Conservation (phyloP, 2,888 invertebrate species). For the Chalcosyrphus nemorum region DNA sequence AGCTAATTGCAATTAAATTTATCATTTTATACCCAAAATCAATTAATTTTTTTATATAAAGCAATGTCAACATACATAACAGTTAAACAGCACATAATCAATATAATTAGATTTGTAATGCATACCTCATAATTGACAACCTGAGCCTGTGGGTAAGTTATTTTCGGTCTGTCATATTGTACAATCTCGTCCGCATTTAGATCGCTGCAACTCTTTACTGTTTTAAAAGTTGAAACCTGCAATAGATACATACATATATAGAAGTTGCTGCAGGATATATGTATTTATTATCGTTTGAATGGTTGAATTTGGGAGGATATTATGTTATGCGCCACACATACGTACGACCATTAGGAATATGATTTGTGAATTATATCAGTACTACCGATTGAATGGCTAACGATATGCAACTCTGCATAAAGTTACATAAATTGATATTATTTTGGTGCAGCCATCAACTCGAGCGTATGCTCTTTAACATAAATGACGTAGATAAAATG, state of each 20-base stretch:
- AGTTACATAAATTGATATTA: conserved; percentile 8
- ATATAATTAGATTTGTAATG: conserved; percentile 2
- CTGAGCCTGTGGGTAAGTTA: conserved; percentile 77
- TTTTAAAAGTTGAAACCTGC: conserved; percentile 76
- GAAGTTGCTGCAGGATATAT: conserved; percentile 13
- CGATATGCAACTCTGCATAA: neutral
- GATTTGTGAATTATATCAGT: neutral
- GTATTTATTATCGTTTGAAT: neutral
- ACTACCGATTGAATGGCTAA: neutral
- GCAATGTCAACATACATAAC: neutral
- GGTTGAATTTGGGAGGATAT: neutral
- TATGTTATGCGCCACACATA: neutral
- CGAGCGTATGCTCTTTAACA: neutral
- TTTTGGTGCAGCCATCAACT: neutral
- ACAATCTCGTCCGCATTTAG: conserved; percentile 75
- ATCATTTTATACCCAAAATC: too few species aligned
- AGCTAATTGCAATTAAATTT: too few species aligned
- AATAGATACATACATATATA: conserved; percentile 52
- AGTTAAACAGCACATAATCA: neutral
- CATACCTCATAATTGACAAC: conserved; percentile 81
- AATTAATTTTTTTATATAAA: too few species aligned
- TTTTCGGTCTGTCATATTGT: conserved; percentile 80
- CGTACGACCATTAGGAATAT: neutral
- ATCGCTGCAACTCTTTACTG: conserved; percentile 75
- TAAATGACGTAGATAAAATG: neutral